Evolutionary conservation across 1,140 invertebrate species (phyloP), one percentile per base, ranked within the genome.

Genomic region (Neotoxoptera formosana): DNA sequence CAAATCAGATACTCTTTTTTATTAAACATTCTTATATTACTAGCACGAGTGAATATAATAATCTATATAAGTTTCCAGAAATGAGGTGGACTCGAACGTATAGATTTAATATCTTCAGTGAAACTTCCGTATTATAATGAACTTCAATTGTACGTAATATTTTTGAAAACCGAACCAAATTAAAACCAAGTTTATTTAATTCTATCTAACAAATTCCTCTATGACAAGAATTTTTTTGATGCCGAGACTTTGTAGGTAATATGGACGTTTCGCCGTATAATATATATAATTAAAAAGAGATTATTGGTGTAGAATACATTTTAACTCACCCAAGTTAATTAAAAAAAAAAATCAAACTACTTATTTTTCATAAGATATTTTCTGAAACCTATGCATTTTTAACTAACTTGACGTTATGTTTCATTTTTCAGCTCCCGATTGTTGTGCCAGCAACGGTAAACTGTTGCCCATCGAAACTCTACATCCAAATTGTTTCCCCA

Each of bases 401-500:
- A 76, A 76, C n/a, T 76, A 76, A 76, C n/a, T 17, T n/a, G 17
- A n/a, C n/a, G 30, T 20, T 17, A 9, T 76, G 14, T 76, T n/a
- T 76, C 2, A n/a, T 76, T 76, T 92, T 93, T 88, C 47, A 94
- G 93, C 90, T 45, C 90, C 93, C 0, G 90, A 91, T 21, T 94
- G 95, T 81, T 95, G 95, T 92, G 95, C 95, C 81, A 89, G 94
- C 53, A 94, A 95, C 45, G 95, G 95, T 45, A 94, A 94, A 67
- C 56, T 94, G 25, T 94, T 95, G 23, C 93, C 84, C 95, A 95
- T 94, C 95, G 95, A 93, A 95, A 95, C 95, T 94, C 95, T 94
- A 94, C 96, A 94, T 95, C 97, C 81, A 0, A 95, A 95, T 93
- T 97, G 97, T 94, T 97, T 97, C 94, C 96, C 96, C 6, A 97